These are phyloP conservation scores for Sinopyrophorus schimmeli DNA, from an alignment of 2,888 invertebrate genomes.

Conservation along the genomic window DNA sequence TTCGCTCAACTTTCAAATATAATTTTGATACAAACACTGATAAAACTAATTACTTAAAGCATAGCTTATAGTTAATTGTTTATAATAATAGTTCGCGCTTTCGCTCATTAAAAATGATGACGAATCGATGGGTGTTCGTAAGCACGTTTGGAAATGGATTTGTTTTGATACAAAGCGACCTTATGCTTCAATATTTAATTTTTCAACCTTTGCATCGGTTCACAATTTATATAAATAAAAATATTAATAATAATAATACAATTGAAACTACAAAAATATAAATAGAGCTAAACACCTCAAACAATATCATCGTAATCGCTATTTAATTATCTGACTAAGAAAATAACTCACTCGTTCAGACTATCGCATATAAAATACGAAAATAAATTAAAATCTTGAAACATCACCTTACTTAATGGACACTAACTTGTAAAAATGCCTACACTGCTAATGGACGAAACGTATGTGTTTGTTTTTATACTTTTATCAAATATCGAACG, in stretches of 20 bases:
- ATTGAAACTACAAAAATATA: conserved; percentile 31
- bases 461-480: conserved; percentile 18
- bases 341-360: conserved; percentile 25
- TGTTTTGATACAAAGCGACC: neutral
- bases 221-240: conserved; percentile 27
- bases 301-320: conserved; percentile 23
- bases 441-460: conserved; percentile 39
- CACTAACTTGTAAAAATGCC: conserved; percentile 27
- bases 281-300: conserved; percentile 25
- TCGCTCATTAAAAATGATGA: too few species aligned
- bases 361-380: conserved; percentile 22
- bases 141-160: too few species aligned
- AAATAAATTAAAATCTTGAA: conserved; percentile 27
- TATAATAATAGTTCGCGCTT: too few species aligned
- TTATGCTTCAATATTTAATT: conserved; percentile 24
- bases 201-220: conserved; percentile 20
- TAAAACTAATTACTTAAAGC: too few species aligned
- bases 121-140: too few species aligned
- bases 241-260: too few species aligned
- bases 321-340: conserved; percentile 7
- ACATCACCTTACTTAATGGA: conserved; percentile 20
- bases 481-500: conserved; percentile 25
- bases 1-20: too few species aligned
- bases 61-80: too few species aligned
- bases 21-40: too few species aligned